phyloP scores from a whole-genome alignment of 2,888 invertebrate species.

The Drosophila pseudotalamancana region DNA sequence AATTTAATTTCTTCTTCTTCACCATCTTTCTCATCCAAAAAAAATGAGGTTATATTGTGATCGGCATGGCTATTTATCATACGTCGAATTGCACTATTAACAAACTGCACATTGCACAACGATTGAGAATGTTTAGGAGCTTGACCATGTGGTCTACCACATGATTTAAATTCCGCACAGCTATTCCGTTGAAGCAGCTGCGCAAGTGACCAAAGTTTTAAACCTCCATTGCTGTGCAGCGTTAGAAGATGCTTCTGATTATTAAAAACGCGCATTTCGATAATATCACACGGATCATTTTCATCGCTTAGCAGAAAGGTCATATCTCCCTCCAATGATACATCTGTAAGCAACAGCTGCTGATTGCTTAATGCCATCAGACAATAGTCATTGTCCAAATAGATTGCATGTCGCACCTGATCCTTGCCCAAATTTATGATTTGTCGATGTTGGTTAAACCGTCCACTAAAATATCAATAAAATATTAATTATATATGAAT shows the following conservation, averaged over 20 bases:
- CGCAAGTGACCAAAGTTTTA: conserved; percentile 80
- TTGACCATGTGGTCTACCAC: background rate
- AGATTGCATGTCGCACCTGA: conserved; percentile 68
- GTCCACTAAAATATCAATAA: conserved; percentile 66
- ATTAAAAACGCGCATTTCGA: conserved; percentile 74
- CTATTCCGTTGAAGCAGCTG: conserved; percentile 13
- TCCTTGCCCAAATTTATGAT: conserved; percentile 77
- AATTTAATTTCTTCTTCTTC: background rate
- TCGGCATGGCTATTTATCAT: conserved; percentile 1
- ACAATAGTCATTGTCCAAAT: conserved; percentile 80
- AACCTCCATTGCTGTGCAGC: conserved; percentile 76
- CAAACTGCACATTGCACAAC: conserved; percentile 39
- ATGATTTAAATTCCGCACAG: background rate
- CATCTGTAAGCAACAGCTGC: conserved; percentile 76
- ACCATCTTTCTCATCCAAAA: conserved; percentile 48
- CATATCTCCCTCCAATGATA: conserved; percentile 78
- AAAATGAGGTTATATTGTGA: conserved; percentile 52
- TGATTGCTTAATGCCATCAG: conserved; percentile 76
- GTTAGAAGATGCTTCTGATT: conserved; percentile 78
- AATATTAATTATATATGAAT: background rate
- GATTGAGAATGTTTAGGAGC: conserved; percentile 10
- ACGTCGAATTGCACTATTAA: conserved; percentile 44
- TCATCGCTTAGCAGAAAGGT: conserved; percentile 69
- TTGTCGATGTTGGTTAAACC: conserved; percentile 82
- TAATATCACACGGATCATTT: conserved; percentile 54